A percentile compares a stretch with the other conserved stretches of the same genome.
These are phyloP conservation scores for Triops longicaudatus DNA, from an alignment of 1,140 invertebrate species.

Conservation along the genomic window DNA sequence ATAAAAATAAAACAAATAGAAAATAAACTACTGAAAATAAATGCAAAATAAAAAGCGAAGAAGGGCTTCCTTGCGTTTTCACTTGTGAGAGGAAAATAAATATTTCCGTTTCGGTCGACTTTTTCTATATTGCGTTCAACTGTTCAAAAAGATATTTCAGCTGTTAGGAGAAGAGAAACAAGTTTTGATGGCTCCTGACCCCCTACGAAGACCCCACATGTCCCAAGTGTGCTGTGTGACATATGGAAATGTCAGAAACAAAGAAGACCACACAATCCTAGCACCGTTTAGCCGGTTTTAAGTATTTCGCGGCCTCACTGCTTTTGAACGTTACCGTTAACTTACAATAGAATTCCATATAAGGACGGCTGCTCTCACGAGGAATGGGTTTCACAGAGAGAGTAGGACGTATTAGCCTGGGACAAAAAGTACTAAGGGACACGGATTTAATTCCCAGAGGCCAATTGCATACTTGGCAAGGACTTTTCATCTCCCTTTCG, in stretches of 20 bases:
- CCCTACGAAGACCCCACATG: not conserved
- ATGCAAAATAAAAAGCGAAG: too few species aligned
- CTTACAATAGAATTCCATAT: too few species aligned
- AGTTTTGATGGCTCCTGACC: not conserved
- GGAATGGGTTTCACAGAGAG: not conserved
- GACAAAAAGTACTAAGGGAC: not conserved
- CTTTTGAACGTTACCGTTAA: too few species aligned
- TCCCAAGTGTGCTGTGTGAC: not conserved
- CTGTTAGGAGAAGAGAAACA: not conserved
- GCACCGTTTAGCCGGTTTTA: not conserved
- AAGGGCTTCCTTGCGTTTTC: not conserved
- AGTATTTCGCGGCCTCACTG: too few species aligned
- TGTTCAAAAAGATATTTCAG: not conserved
- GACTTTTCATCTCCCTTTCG: not conserved
- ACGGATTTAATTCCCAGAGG: not conserved
- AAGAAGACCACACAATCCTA: slow-evolving; percentile 6
- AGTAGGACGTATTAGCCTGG: not conserved
- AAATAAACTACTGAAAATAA: too few species aligned
- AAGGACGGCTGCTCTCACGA: too few species aligned
- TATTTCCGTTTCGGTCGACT: too few species aligned
- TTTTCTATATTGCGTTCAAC: too few species aligned
- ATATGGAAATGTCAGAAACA: not conserved
- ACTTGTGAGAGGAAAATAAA: not conserved
- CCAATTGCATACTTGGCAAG: slow-evolving; percentile 2
- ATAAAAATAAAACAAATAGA: too few species aligned